Percentiles rank a stretch among this genome's conserved stretches.
phyloP scores from a whole-genome alignment of 2,113 vertebrate genomes.

The Orycteropus afer region DNA sequence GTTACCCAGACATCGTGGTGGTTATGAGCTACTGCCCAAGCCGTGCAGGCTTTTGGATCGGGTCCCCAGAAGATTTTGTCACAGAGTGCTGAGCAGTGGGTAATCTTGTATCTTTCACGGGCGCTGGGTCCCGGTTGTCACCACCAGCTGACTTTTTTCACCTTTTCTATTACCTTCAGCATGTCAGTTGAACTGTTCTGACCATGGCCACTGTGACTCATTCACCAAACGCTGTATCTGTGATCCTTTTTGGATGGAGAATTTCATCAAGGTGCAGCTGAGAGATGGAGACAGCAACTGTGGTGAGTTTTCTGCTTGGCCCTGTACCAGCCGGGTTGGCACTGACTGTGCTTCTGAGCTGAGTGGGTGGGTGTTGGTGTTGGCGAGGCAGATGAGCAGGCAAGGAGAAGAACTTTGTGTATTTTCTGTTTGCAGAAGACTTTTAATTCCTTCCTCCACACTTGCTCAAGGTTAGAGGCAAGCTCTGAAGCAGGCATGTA shows the following conservation, averaged over 20 bases:
- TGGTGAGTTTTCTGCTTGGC: slow-evolving; percentile 84
- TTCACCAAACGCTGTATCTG: slow-evolving; percentile 96
- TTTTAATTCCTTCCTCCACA: slow-evolving; percentile 51
- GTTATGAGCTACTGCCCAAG: fast-evolving
- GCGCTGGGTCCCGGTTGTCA: not conserved
- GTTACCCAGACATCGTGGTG: not conserved
- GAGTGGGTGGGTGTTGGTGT: slow-evolving; percentile 40
- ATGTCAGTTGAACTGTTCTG: slow-evolving; percentile 97
- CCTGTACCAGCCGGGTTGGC: not conserved
- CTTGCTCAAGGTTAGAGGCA: slow-evolving; percentile 16
- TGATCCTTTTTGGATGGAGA: slow-evolving; percentile 99
- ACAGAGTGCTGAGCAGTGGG: not conserved
- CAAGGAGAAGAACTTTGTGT: slow-evolving; percentile 41
- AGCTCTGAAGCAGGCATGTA: not conserved
- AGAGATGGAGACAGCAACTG: slow-evolving; percentile 97
- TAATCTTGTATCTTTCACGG: not conserved
- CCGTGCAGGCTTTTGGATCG: not conserved
- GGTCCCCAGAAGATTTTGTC: not conserved
- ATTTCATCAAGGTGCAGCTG: slow-evolving; percentile 93
- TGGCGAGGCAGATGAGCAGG: slow-evolving; percentile 58
- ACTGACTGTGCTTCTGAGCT: not conserved
- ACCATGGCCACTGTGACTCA: slow-evolving; percentile 95
- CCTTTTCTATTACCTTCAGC: slow-evolving; percentile 84
- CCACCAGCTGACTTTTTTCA: not conserved
- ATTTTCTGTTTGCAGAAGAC: slow-evolving; percentile 63